Conservation (phyloP, 2,888 invertebrate genomes). For the Hydraecia micacea region DNA sequence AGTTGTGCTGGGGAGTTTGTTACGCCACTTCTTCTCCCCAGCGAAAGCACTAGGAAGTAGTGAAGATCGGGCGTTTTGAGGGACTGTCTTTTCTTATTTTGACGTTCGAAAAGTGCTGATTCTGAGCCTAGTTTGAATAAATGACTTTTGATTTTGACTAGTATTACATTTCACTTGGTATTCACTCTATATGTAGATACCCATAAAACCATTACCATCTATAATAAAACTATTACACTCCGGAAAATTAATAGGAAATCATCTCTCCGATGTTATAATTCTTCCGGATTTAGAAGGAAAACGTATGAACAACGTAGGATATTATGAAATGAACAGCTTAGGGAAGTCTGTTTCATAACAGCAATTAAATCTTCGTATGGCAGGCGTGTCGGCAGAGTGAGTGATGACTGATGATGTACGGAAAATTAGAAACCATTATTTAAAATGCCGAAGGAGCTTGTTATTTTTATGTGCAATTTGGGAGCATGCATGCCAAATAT, state of each 20-base stretch:
- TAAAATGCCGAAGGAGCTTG: constrained; percentile 1
- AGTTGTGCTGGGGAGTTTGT: too few relatives aligned
- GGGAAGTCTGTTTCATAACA: constrained; percentile 34
- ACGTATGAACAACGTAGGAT: constrained; percentile 8
- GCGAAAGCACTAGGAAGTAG: too few relatives aligned
- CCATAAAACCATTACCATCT: background rate
- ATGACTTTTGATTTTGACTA: too few relatives aligned
- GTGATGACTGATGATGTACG: constrained; percentile 31
- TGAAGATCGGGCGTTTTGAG: too few relatives aligned
- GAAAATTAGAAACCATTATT: constrained; percentile 15
- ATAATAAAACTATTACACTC: constrained; percentile 19
- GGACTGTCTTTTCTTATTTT: too few relatives aligned
- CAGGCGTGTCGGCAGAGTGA: constrained; percentile 29
- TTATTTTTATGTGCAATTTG: constrained; percentile 28
- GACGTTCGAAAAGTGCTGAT: too few relatives aligned
- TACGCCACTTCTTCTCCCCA: too few relatives aligned
- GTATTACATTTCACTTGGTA: background rate
- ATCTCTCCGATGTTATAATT: constrained; percentile 11
- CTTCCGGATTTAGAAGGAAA: constrained; percentile 37
- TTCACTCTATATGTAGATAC: background rate
- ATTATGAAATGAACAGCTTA: constrained; percentile 23
- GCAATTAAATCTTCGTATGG: constrained; percentile 30
- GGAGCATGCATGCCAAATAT: background rate
- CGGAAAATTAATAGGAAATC: constrained; percentile 40
- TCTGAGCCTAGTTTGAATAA: too few relatives aligned